Percentiles rank a stretch among this genome's conserved stretches.
Conservation (phyloP, 2,888 invertebrate genomes). For the Lamproptera curius region DNA sequence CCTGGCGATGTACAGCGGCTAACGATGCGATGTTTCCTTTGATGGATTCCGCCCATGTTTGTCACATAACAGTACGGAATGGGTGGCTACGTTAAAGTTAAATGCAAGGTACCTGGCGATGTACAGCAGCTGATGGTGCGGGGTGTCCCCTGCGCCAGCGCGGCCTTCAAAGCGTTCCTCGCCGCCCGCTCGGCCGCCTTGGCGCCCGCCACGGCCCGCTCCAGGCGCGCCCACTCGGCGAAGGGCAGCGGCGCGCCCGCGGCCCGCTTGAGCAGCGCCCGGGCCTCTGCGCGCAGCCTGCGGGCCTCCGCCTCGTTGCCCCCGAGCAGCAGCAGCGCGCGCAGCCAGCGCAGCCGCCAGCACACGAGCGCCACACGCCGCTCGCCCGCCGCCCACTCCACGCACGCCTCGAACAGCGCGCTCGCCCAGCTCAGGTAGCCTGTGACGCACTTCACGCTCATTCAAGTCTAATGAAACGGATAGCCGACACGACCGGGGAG, state of each 20-base stretch:
- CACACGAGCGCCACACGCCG: constrained; percentile 45
- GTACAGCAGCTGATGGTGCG: constrained; percentile 34
- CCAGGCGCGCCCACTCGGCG: constrained; percentile 25
- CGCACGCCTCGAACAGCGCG: constrained; percentile 31
- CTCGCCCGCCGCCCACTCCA: constrained; percentile 33
- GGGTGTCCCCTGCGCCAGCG: constrained; percentile 41
- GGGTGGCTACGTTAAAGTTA: too few species aligned
- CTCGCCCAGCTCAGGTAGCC: constrained; percentile 38
- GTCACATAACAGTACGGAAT: too few species aligned
- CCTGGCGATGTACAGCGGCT: too few species aligned
- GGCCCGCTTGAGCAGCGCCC: constrained; percentile 14
- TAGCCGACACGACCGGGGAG: too few species aligned
- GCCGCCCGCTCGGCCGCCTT: constrained; percentile 30
- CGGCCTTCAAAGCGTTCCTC: constrained; percentile 35
- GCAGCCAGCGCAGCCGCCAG: constrained; percentile 61
- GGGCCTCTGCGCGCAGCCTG: constrained; percentile 29
- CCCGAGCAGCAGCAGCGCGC: constrained; percentile 40
- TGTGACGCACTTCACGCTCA: too few species aligned
- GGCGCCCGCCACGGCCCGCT: constrained; percentile 19
- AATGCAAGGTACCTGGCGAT: constrained; percentile 38
- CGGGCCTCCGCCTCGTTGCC: constrained; percentile 35
- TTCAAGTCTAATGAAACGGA: too few species aligned
- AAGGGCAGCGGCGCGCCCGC: constrained; percentile 23
- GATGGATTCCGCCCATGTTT: too few species aligned
- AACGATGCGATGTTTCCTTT: too few species aligned